These are phyloP conservation scores for Malurus splendens DNA, from an alignment of 2,797 vertebrate genomes.

Conservation along the genomic window DNA sequence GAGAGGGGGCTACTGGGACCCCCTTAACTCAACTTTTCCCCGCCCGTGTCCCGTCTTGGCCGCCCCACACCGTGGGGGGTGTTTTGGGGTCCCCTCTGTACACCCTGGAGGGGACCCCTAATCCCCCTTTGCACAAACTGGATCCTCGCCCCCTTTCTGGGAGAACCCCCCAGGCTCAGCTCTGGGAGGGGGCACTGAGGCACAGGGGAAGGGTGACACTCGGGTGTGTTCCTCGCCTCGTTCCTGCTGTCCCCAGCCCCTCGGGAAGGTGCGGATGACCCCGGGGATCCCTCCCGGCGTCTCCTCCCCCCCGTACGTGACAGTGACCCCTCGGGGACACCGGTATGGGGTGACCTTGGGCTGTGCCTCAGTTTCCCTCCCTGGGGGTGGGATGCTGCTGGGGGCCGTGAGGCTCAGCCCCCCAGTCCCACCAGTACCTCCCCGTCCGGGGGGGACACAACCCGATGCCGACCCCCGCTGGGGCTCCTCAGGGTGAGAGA, in stretches of 20 bases:
- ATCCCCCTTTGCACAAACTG: not conserved
- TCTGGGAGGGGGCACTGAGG: not conserved
- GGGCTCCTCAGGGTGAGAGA: rapidly evolving
- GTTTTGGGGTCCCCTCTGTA: not conserved
- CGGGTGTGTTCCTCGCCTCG: not conserved
- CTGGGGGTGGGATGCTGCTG: not conserved
- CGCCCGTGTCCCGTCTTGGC: not conserved
- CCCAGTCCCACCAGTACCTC: not conserved
- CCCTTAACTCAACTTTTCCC: not conserved
- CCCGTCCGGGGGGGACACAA: not conserved
- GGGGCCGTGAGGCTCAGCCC: not conserved
- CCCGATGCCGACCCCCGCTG: not conserved
- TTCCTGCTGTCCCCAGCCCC: not conserved
- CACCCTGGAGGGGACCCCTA: not conserved
- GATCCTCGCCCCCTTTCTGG: not conserved
- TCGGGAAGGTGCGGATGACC: not conserved
- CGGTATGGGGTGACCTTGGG: not conserved
- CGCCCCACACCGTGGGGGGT: not conserved
- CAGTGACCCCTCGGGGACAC: not conserved
- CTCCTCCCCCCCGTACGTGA: not conserved
- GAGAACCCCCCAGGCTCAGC: not conserved
- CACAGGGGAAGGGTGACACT: not conserved
- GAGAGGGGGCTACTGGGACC: not conserved
- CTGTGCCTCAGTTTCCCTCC: not conserved
- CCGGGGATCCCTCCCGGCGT: not conserved